phyloP scores from a whole-genome alignment of 2,888 invertebrate species.

The Suillia variegata region DNA sequence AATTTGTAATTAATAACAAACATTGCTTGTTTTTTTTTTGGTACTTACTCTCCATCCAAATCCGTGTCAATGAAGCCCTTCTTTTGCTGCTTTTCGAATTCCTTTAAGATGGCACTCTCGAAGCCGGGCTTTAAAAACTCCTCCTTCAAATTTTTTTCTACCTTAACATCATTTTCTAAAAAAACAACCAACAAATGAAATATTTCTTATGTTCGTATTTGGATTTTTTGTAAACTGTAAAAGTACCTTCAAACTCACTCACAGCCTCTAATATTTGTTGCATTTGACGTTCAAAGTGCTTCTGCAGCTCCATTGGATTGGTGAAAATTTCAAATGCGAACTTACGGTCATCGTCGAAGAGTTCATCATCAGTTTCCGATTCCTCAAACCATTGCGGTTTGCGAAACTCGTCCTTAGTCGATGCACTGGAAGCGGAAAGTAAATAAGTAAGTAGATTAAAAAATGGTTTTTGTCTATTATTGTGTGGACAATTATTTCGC shows the following conservation, averaged over 20 bases:
- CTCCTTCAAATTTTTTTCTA: conserved; percentile 61
- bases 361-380: conserved; percentile 60
- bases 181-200: conserved; percentile 5
- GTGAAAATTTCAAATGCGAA: conserved; percentile 65
- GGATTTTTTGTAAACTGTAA: background rate
- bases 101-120: conserved; percentile 51
- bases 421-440: conserved; percentile 32
- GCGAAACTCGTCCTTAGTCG: conserved; percentile 57
- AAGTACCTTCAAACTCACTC: conserved; percentile 54
- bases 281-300: conserved; percentile 68
- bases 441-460: too few relatives aligned
- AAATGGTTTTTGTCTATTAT: background rate
- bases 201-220: background rate
- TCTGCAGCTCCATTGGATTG: conserved; percentile 67
- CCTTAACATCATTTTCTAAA: conserved; percentile 39
- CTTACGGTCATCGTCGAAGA: conserved; percentile 57
- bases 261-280: conserved; percentile 65
- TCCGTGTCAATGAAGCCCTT: conserved; percentile 61
- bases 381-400: conserved; percentile 62
- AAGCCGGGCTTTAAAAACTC: conserved; percentile 65
- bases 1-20: background rate
- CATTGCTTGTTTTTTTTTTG: too few relatives aligned
- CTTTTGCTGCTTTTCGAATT: conserved; percentile 48
- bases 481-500: background rate
- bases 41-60: conserved; percentile 65